Evolutionary conservation across 2,113 vertebrate species (phyloP).

Genomic region (Carassius gibelio): DNA sequence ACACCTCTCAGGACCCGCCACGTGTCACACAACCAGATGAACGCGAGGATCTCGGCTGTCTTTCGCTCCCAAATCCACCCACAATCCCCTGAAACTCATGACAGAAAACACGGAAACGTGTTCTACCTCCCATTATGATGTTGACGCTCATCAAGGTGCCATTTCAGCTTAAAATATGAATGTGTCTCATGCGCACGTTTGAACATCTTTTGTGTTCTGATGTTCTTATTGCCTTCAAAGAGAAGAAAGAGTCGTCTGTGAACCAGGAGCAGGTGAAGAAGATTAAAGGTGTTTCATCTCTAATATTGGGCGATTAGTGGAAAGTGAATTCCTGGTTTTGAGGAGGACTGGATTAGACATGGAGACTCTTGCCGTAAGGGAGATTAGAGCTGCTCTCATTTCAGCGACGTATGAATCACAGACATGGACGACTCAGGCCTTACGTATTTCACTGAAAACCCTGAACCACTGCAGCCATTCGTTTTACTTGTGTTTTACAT

Average conservation of each 20-base stretch:
- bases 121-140: neutral
- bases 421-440: neutral
- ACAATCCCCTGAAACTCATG: neutral
- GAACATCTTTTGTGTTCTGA: neutral
- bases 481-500: neutral
- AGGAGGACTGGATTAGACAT: conserved; percentile 56
- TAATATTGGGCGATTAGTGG: conserved; percentile 55
- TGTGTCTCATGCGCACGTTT: neutral
- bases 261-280: conserved; percentile 47
- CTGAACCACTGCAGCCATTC: neutral
- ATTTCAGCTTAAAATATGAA: conserved; percentile 38
- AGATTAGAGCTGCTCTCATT: conserved; percentile 53
- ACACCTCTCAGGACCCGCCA: neutral
- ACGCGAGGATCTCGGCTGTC: neutral
- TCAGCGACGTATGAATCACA: too few species aligned
- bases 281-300: conserved; percentile 29
- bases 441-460: neutral
- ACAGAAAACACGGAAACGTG: neutral
- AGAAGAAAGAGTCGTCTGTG: conserved; percentile 24
- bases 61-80: neutral
- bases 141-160: conserved; percentile 22
- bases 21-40: neutral
- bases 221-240: conserved; percentile 15
- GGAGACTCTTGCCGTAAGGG: conserved; percentile 47
- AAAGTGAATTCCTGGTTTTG: conserved; percentile 44